Evolutionary conservation across 2,888 invertebrate genomes (phyloP).

Genomic region (Poecilobothrus nobilitatus): DNA sequence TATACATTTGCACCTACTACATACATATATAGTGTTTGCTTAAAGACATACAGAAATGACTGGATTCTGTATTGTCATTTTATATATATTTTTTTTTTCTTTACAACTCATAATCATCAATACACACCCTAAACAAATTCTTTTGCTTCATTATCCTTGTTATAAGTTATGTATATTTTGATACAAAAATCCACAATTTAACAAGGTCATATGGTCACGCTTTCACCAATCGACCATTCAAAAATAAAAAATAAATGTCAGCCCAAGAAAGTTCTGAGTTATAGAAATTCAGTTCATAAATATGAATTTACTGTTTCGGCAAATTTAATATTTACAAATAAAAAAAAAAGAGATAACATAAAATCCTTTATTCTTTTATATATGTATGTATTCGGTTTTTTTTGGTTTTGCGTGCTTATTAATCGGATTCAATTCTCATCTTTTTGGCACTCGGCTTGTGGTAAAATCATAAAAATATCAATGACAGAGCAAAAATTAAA

Average conservation of each 20-base stretch:
- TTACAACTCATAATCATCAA: neutral
- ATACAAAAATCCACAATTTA: neutral
- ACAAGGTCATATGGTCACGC: neutral
- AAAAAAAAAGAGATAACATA: no score
- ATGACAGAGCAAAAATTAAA: neutral
- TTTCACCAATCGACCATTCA: neutral
- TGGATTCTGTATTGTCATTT: neutral
- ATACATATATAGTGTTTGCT: neutral
- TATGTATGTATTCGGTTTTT: neutral
- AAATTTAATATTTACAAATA: neutral
- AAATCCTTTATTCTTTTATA: neutral
- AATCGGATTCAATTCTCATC: neutral
- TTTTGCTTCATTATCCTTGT: neutral
- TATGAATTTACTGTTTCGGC: neutral
- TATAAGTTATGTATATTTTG: neutral
- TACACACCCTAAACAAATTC: neutral
- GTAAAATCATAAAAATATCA: neutral
- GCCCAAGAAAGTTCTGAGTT: neutral
- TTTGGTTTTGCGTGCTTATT: no score
- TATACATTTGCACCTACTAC: neutral
- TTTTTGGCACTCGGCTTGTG: neutral
- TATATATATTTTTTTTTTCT: neutral
- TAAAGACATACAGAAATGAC: neutral
- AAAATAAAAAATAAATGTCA: neutral
- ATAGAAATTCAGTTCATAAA: no score